Conservation (phyloP, 2,888 invertebrate species). For the Pseudococcus longispinus region DNA sequence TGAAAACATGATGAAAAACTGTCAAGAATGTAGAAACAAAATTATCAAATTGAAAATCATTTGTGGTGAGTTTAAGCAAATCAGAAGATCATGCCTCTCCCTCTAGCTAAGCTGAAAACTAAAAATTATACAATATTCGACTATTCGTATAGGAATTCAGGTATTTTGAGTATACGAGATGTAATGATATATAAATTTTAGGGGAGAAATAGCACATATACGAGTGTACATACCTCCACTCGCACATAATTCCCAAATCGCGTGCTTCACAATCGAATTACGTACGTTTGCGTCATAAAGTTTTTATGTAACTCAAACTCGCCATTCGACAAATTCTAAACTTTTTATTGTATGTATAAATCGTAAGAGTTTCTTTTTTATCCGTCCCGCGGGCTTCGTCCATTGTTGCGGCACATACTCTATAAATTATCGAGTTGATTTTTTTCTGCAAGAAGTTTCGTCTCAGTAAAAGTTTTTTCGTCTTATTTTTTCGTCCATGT, state of each 20-base stretch:
- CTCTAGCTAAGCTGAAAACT: no score
- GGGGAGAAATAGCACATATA: background rate
- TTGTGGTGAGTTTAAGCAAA: no score
- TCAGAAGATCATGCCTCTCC: no score
- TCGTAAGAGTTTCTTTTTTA: slow-evolving; percentile 21
- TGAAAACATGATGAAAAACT: no score
- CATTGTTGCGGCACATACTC: slow-evolving; percentile 22
- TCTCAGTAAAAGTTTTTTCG: background rate
- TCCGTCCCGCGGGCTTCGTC: slow-evolving; percentile 37
- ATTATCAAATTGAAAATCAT: no score
- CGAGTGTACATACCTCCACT: background rate
- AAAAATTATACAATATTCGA: background rate
- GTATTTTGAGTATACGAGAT: background rate
- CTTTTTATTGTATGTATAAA: slow-evolving; percentile 34
- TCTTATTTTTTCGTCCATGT: background rate
- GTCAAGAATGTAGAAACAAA: no score
- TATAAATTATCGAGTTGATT: slow-evolving; percentile 21
- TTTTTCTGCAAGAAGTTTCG: background rate
- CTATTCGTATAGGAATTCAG: no score
- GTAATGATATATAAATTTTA: background rate
- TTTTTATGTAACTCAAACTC: slow-evolving; percentile 26
- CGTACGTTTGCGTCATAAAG: slow-evolving; percentile 22
- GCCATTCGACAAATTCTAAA: slow-evolving; percentile 37
- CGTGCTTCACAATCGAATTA: slow-evolving; percentile 28
- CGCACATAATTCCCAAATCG: slow-evolving; percentile 21